Evolutionary conservation across 2,888 invertebrate species (phyloP).

Genomic region (Drosophila ezoana): DNA sequence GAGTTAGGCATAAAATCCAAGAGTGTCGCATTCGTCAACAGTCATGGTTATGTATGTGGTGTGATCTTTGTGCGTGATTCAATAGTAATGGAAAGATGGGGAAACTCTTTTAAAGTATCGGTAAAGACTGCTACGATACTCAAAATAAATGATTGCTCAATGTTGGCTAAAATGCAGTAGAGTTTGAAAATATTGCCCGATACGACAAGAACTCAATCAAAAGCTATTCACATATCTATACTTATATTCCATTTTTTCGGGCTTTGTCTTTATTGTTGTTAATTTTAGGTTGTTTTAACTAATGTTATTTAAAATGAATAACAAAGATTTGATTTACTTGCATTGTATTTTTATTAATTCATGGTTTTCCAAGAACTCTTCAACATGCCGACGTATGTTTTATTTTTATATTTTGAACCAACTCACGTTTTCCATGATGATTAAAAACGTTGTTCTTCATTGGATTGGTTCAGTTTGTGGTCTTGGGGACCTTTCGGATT

Average conservation of each 20-base stretch:
- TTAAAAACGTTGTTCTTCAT: constrained; percentile 32
- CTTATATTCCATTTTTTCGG: too few species aligned
- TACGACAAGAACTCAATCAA: too few species aligned
- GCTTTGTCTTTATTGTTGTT: too few species aligned
- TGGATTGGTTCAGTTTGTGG: constrained; percentile 26
- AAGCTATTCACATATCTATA: too few species aligned
- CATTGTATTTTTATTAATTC: too few species aligned
- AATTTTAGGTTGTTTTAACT: too few species aligned
- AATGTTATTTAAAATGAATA: too few species aligned
- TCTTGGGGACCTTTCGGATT: constrained; percentile 13
- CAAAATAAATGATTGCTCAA: too few species aligned
- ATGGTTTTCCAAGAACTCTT: not conserved
- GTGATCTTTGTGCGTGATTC: constrained; percentile 30
- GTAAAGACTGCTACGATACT: too few species aligned
- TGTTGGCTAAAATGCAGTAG: too few species aligned
- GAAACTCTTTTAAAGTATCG: not conserved
- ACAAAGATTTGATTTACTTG: too few species aligned
- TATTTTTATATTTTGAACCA: constrained; percentile 18
- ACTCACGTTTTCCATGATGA: constrained; percentile 49
- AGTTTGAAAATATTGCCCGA: too few species aligned
- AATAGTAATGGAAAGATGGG: constrained; percentile 4
- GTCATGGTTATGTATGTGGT: not conserved
- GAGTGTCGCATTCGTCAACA: constrained; percentile 39
- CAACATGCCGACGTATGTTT: constrained; percentile 38
- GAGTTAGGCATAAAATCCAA: constrained; percentile 36